phyloP scores from a whole-genome alignment of 2,888 invertebrate genomes.

The Lysandra coridon region DNA sequence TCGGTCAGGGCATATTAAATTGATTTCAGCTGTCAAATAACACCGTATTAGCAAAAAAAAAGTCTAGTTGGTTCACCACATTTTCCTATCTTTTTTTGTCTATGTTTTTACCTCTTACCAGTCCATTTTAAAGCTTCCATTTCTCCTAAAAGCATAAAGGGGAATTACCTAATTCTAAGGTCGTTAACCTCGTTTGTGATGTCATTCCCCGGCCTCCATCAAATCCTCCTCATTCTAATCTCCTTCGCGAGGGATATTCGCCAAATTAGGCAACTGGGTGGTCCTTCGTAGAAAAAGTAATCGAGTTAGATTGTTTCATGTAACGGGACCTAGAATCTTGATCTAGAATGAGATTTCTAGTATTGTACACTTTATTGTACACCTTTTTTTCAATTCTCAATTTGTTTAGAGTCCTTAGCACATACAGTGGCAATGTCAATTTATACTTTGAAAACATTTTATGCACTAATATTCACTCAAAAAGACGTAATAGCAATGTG shows the following conservation, averaged over 20 bases:
- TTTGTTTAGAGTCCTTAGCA: too few relatives aligned
- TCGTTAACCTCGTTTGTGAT: constrained; percentile 3
- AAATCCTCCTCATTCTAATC: neutral
- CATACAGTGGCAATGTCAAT: too few relatives aligned
- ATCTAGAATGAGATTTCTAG: neutral
- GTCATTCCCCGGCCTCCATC: neutral
- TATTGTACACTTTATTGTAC: too few relatives aligned
- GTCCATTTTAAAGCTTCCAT: neutral
- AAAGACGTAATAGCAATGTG: too few relatives aligned
- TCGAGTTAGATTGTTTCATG: neutral
- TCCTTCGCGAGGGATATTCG: neutral
- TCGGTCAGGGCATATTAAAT: too few relatives aligned
- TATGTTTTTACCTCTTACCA: neutral
- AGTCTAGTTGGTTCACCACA: too few relatives aligned
- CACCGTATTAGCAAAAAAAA: too few relatives aligned
- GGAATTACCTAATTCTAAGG: neutral
- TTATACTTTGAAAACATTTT: too few relatives aligned
- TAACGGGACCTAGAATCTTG: neutral
- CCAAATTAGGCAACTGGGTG: neutral
- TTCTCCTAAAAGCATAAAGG: neutral
- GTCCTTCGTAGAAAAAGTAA: neutral
- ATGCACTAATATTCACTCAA: too few relatives aligned
- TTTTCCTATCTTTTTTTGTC: too few relatives aligned
- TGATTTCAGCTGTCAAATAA: too few relatives aligned
- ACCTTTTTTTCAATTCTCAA: too few relatives aligned